These are phyloP conservation scores for Notiomystis cincta DNA, from an alignment of 2,113 vertebrate species.

Conservation along the genomic window DNA sequence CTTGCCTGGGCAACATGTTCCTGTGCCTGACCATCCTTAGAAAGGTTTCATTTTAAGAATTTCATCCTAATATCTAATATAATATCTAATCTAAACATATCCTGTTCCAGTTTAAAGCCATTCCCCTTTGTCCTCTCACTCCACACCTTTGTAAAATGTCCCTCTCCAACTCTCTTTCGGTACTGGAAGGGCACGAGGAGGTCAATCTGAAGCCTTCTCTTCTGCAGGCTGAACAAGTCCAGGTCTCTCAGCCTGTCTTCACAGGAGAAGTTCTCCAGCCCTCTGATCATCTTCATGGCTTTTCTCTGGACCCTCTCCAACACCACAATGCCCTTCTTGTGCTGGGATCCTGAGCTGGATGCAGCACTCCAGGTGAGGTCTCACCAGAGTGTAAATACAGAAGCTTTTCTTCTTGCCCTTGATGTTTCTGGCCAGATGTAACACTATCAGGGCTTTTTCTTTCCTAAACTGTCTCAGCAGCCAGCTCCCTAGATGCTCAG, in stretches of 20 bases:
- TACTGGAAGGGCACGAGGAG: neutral
- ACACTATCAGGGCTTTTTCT: neutral
- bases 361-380: neutral
- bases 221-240: neutral
- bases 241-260: neutral
- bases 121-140: neutral
- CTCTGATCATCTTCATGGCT: neutral
- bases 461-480: neutral
- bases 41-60: neutral
- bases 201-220: neutral
- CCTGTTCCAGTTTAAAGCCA: neutral
- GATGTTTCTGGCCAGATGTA: neutral
- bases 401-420: neutral
- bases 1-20: neutral
- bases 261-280: neutral
- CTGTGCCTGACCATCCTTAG: neutral
- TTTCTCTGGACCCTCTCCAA: neutral
- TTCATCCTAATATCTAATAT: neutral
- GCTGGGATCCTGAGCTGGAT: neutral
- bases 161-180: neutral
- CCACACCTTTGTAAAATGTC: neutral
- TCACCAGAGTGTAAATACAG: neutral
- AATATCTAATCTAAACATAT: neutral
- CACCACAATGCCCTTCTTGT: neutral
- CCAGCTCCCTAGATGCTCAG: neutral